phyloP scores from a whole-genome alignment of 1,140 invertebrate genomes.

The Listronotus bonariensis region DNA sequence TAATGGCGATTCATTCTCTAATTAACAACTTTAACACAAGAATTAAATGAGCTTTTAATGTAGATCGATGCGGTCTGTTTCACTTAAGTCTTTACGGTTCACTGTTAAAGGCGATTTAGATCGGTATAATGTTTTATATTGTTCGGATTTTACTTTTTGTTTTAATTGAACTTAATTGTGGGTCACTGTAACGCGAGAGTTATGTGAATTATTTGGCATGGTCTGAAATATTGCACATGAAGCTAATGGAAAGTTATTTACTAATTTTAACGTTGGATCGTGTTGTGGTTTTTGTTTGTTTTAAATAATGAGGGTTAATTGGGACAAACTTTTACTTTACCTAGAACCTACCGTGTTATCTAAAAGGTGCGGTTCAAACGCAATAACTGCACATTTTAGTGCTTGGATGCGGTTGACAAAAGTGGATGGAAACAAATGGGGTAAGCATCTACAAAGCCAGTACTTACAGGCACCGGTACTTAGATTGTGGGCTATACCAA shows the following conservation, averaged over 20 bases:
- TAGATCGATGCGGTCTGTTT: slow-evolving; percentile 31
- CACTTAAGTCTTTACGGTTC: slow-evolving; percentile 14
- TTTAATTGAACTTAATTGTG: slow-evolving; percentile 20
- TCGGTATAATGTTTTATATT: slow-evolving; percentile 4
- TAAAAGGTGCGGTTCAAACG: too few species aligned
- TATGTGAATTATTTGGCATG: slow-evolving; percentile 29
- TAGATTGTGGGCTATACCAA: too few species aligned
- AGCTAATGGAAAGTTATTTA: slow-evolving; percentile 30
- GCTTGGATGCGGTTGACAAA: too few species aligned
- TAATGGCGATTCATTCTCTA: slow-evolving; percentile 17
- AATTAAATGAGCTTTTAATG: slow-evolving; percentile 27
- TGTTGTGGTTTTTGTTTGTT: slow-evolving; percentile 8
- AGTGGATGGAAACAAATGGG: too few species aligned
- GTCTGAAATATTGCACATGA: slow-evolving; percentile 4
- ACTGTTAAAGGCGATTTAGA: slow-evolving; percentile 15
- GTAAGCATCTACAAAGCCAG: too few species aligned
- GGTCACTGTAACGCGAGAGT: slow-evolving; percentile 32
- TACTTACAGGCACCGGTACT: too few species aligned
- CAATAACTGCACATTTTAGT: too few species aligned
- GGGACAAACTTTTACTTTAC: slow-evolving; percentile 25
- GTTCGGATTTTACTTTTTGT: slow-evolving; percentile 34
- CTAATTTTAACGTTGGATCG: background rate
- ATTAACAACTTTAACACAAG: slow-evolving; percentile 15
- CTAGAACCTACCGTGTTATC: too few species aligned
- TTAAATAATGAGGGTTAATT: slow-evolving; percentile 12